Evolutionary conservation across 1,140 invertebrate genomes (phyloP), one percentile per base, ranked within the genome.

Genomic region (Pseudomyrmex gracilis): DNA sequence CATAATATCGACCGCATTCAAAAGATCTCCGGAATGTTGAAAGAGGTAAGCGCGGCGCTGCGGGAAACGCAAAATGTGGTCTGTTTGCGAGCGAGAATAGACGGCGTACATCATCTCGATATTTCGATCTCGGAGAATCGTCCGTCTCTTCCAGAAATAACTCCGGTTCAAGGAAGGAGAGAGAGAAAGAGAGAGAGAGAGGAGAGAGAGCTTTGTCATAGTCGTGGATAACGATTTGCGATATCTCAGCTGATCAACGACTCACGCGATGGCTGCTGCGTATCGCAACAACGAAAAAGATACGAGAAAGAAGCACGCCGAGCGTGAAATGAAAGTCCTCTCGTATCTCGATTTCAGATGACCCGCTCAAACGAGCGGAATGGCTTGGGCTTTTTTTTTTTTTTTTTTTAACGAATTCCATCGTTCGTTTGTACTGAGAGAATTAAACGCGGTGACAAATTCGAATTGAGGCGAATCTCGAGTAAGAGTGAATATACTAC

Each of bases 101-200:
- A 3, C 64, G 64, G 53, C 34, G 20, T 78, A 34, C 17, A 78
- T 78, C 76, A 78, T 78, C 66, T 17, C 20, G 66, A 76, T 82
- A 73, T 76, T 82, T 82, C 80, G 80, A 82, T 82, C 71, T 82
- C 70, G 71, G 71, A 82, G 80, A 74, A 82, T 80, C 76, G 76
- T 82, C 70, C 78, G 70, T 74, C 78, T 61, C 58, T 63, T 63
- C 57, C 71, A 82, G 67, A 82, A 74, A 73, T 82, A 73, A 82
- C 70, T 73, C 45, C 55, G 74, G 68, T 43, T 78, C 82, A 34
- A 34, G 34, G 5, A 5, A 34, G 0, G 73, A 76, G 49, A 24
- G 73, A 58, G 24, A 34, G 34, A 34, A 0, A 34, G 5, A 34
- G 34, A 34, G 5, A 34, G 34, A 34, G 34, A 34, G 34, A 24